Percentiles rank a stretch among this genome's conserved stretches.
These are phyloP conservation scores for Serranus cabrilla DNA, from an alignment of 2,797 vertebrate genomes.

Conservation along the genomic window DNA sequence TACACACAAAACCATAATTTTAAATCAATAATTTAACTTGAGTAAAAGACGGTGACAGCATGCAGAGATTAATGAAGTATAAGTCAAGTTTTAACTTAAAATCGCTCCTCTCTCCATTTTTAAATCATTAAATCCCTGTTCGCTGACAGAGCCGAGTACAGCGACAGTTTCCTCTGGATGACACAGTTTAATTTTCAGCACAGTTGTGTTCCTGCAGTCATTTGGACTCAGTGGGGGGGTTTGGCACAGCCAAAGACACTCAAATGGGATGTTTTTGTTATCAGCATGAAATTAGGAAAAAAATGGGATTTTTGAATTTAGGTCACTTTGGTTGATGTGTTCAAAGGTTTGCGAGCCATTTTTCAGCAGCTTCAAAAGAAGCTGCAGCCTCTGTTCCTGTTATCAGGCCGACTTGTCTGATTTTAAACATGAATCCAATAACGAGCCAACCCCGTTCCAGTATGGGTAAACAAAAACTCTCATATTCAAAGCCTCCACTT, in stretches of 20 bases:
- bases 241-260: conserved; percentile 41
- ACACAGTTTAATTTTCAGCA: conserved; percentile 24
- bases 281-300: conserved; percentile 62
- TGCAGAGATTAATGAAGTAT: not conserved
- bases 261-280: conserved; percentile 57
- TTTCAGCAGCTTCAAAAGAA: conserved; percentile 49
- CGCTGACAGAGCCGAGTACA: not conserved
- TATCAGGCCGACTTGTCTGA: conserved; percentile 31
- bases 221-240: conserved; percentile 43
- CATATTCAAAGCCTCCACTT: not conserved
- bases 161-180: conserved; percentile 13
- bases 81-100: not conserved
- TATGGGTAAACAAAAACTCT: conserved; percentile 7
- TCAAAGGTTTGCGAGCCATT: conserved; percentile 58
- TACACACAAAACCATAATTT: not conserved
- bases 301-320: conserved; percentile 67
- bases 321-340: conserved; percentile 56
- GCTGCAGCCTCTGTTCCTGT: conserved; percentile 20
- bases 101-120: not conserved
- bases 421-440: conserved; percentile 40
- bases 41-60: not conserved
- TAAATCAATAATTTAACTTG: not conserved
- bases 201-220: conserved; percentile 46
- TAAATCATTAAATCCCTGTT: conserved; percentile 15
- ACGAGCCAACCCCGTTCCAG: conserved; percentile 20